These are phyloP conservation scores for Acronicta alni DNA, from an alignment of 2,888 invertebrate genomes.

Conservation along the genomic window DNA sequence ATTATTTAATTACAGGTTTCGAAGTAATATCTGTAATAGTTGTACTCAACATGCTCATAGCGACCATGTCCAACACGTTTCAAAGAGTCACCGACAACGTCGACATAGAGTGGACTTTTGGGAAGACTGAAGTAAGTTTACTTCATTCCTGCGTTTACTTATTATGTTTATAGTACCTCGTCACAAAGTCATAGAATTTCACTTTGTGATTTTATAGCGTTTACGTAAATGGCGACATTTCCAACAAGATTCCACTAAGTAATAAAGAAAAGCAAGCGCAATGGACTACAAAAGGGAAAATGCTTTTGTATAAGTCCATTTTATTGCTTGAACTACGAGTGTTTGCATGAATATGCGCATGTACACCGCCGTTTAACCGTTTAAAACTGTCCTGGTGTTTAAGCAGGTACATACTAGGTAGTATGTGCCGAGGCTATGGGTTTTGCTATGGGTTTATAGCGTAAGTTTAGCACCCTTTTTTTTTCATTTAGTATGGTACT, in stretches of 20 bases:
- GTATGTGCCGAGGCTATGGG: no score
- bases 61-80: constrained; percentile 94
- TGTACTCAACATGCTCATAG: constrained; percentile 93
- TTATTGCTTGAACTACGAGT: constrained; percentile 13
- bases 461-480: no score
- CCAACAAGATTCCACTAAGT: constrained; percentile 11
- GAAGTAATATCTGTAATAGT: constrained; percentile 93
- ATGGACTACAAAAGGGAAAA: constrained; percentile 8
- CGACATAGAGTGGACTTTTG: constrained; percentile 94
- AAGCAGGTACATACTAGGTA: no score
- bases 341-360: constrained; percentile 7
- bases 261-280: constrained; percentile 12
- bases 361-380: no score
- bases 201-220: constrained; percentile 7
- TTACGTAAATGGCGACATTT: constrained; percentile 16
- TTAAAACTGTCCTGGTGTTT: no score
- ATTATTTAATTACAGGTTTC: constrained; percentile 81
- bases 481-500: no score
- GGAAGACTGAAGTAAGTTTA: constrained; percentile 89
- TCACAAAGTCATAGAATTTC: constrained; percentile 10
- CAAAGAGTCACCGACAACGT: constrained; percentile 92
- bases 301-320: constrained; percentile 14
- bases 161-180: constrained; percentile 1
- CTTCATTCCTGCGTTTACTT: constrained; percentile 7
- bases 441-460: no score